A percentile compares a stretch with the other conserved stretches of the same genome.
Conservation (phyloP, 2,797 vertebrate species). For the Halcyon chelicuti region DNA sequence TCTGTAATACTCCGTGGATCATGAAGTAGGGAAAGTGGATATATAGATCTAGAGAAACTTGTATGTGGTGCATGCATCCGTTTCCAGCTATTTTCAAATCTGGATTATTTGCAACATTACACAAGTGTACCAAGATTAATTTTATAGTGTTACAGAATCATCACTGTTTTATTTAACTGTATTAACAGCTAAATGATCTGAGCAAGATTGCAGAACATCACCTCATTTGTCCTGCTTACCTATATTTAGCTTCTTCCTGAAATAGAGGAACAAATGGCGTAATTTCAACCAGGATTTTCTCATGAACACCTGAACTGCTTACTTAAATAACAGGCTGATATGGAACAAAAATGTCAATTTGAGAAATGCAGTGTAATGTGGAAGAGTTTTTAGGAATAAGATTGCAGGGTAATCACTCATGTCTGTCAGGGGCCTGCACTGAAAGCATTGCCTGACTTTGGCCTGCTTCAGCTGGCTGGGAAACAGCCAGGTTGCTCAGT, state of each 20-base stretch:
- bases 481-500: constrained; percentile 3
- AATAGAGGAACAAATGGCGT: not conserved
- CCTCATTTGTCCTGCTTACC: not conserved
- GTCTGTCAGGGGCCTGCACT: not conserved
- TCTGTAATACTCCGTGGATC: not conserved
- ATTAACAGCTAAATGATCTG: not conserved
- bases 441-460: constrained; percentile 11
- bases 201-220: not conserved
- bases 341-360: not conserved
- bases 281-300: not conserved
- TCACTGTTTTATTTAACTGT: not conserved
- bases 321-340: not conserved
- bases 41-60: not conserved
- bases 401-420: not conserved
- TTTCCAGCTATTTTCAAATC: not conserved
- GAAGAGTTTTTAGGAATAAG: constrained; percentile 2
- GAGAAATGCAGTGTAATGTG: not conserved
- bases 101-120: not conserved
- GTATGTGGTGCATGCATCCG: not conserved
- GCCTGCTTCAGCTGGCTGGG: not conserved
- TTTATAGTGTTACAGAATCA: not conserved
- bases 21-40: not conserved
- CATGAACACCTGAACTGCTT: not conserved
- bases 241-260: not conserved
- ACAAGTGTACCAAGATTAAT: not conserved